Evolutionary conservation across 30 jellyfish, hydroid and myxozoan species (phyloP), one percentile per base, ranked within the genome.

Genomic region (Nemopilema nomurai): DNA sequence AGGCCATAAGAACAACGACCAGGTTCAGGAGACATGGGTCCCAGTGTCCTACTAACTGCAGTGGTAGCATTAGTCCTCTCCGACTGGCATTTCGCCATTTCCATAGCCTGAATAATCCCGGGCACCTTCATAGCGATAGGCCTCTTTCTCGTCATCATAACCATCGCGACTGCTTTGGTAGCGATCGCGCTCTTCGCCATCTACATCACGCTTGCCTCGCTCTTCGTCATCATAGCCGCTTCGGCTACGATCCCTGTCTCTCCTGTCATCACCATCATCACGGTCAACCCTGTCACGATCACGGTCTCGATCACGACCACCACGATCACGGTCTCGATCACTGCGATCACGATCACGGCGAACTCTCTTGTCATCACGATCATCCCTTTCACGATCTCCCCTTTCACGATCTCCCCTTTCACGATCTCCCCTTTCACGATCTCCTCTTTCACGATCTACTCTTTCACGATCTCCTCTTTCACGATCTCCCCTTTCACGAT

Each of bases 261-360:
- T 87, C 25, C 71, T 89, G 22, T 49, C 90, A 29, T 53, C 79
- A 24, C 67, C 84, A 50, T 18, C 81, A 18, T 77, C 96, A 24
- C 91, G 80, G 13, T 89, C 94, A 21, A 52, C 79, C n/a, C 90
- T 33, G 78, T 53, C 77, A 73, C 84, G 85, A 62, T 62, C 88
- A 18, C 89, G 77, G 31, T 80, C 89, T 65, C 82, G 4, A 28
- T 80, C 89, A 21, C 89, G 77, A 28, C 53, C 85, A n/a, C 79
- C 95, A 41, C 97, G 96, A 33, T 77, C 89, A 31, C 96, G 75
- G 76, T 81, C 91, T 8, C 96, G 87, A 69, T 79, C 89, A 24
- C 76, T 49, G 73, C 93, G 91, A 63, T 77, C 90, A 4, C 94
- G 66, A 32, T 90, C 92, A 18, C 93, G 83, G 76, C 65, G 63